Base-by-base conservation (phyloP, 1,140 invertebrate genomes). In the Ceratosolen fusciceps region DNA sequence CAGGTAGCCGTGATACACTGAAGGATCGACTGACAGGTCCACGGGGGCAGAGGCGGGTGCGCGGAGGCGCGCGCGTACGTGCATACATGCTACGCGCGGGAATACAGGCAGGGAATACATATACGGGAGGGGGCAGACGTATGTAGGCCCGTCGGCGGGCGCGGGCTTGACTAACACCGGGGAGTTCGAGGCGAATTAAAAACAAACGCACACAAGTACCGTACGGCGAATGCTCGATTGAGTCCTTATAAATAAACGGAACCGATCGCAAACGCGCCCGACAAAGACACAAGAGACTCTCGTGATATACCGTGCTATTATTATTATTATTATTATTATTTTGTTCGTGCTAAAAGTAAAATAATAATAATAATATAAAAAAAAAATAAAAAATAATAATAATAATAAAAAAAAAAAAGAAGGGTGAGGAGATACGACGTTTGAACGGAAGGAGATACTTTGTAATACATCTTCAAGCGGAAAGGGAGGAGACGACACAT, bases 401-500 rank as follows among this genome's bases (percentile, higher is more conserved):
- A n/a, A n/a, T n/a, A n/a, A n/a, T n/a, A n/a, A n/a, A n/a, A n/a
- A n/a, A n/a, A n/a, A n/a, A n/a, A n/a, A n/a, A n/a, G n/a, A n/a
- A 21, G 37, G 31, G 26, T 31, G 58, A 60, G 12, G 26, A 39
- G 34, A 24, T 67, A 67, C 7, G 39, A 67, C 7, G 39, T n/a
- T 67, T 43, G 1, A 29, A 26, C 16, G 9, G 8, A 31, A 65
- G 16, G 1, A 65, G 4, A 65, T 34, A 65, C 16, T 16, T 65
- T 34, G 31, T 26, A 60, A 10, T 14, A n/a, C 26, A 31, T 37
- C 34, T 3, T 2, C 14, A 9, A 65, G 26, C 31, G 14, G 29
- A 26, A 54, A 76, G 29, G 26, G n/a, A 58, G 26, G 24, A 43
- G 0, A 60, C 49, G 52, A 74, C 54, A 71, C 81, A 81, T 82